Conservation (phyloP, 1,140 invertebrate species). For the Brachionus rotundiformis region DNA sequence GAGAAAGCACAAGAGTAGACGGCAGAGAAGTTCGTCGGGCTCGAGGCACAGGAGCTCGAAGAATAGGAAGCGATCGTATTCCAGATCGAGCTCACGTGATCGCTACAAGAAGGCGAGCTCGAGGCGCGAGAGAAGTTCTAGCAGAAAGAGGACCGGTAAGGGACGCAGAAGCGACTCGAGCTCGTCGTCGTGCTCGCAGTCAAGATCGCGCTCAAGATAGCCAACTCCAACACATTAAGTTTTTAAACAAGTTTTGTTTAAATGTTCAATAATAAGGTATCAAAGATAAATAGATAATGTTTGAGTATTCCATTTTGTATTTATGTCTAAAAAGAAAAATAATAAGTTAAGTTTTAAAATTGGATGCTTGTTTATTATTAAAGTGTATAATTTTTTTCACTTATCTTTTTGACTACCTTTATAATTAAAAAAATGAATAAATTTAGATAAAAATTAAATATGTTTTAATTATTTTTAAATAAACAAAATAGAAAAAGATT, state of each 20-base stretch:
- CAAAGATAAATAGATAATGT: not conserved
- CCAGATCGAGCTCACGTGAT: not conserved
- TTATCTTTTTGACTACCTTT: not conserved
- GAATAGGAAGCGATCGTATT: constrained; percentile 1
- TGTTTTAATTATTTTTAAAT: too few relatives aligned
- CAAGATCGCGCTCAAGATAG: not conserved
- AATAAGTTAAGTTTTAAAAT: not conserved
- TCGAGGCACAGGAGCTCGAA: not conserved
- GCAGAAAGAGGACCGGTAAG: not conserved
- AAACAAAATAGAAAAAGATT: too few relatives aligned
- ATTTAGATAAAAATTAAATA: too few relatives aligned
- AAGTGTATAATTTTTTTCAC: not conserved
- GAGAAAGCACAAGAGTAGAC: not conserved
- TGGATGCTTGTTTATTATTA: not conserved
- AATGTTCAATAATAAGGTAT: not conserved
- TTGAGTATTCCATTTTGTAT: constrained; percentile 14
- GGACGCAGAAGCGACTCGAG: not conserved
- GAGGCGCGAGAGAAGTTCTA: not conserved
- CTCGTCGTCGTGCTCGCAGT: not conserved
- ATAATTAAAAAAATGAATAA: not conserved
- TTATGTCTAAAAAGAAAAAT: not conserved
- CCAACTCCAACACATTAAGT: too few relatives aligned
- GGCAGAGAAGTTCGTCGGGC: not conserved
- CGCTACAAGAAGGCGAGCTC: constrained; percentile 29
- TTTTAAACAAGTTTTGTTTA: not conserved